Evolutionary conservation across 2,888 invertebrate species (phyloP), one percentile per base, ranked within the genome.

Genomic region (Catotricha subobsoleta): DNA sequence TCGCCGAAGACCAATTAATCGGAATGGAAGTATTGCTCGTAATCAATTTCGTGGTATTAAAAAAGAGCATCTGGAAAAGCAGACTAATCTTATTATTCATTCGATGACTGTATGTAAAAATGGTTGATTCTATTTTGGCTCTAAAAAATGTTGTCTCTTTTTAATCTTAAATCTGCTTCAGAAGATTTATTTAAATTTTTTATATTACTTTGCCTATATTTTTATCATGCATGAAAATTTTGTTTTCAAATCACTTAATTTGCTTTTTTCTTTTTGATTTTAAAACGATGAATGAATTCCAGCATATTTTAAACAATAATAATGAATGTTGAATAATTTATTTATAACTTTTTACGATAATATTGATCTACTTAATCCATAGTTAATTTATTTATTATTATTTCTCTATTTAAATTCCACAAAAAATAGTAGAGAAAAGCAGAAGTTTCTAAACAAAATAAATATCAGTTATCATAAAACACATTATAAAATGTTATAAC

Each of bases 41-140:
- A 74, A 73, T 57, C 71, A 71, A 55, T 82, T 83, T 59, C 72
- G 82, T 52, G 84, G 84, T 29, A 67, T 84, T 44, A 80, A 77
- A 56, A 83, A 79, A 59, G 78, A 80, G 53, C 70, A 76, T 52
- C 57, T 83, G 47, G 76, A 79, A 48, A 67, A 73, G 50, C 79
- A 78, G 61, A 77, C 78, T n/a, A 76, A 73, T 54, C 64, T 76
- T 50, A 69, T 78, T 53, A 71, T 82, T 49, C 77, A 78, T 58
- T 74, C 73, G 39, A 81, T 84, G 81, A 84, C 83, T 59, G 84
- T 84, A 69, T 71, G 81, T 79, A 30, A 4, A 15, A 36, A n/a
- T 19, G 8, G 5, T 9, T 16, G 34, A 9, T 34, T 34, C 5
- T 34, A 16, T 13, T 34, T 34, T 34, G 18, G 9, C 9, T 29